Evolutionary conservation across 2,113 vertebrate genomes (phyloP).

Genomic region (Varanus salvator): DNA sequence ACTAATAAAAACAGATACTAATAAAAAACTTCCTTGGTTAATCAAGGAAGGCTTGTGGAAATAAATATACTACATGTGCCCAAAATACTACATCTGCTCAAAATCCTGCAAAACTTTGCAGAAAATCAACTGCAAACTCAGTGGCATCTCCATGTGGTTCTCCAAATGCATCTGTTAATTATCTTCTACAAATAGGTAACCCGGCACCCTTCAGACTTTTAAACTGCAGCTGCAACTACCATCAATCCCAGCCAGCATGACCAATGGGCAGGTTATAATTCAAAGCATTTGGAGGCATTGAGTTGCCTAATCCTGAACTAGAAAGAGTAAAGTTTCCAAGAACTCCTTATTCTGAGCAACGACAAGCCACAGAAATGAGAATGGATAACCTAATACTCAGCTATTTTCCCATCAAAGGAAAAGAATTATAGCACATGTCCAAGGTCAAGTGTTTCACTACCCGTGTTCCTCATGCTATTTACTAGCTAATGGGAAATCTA

Average conservation of each 20-base stretch:
- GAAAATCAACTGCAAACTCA: slow-evolving; percentile 19
- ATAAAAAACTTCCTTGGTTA: no score
- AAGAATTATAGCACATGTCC: slow-evolving; percentile 34
- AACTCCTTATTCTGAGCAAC: slow-evolving; percentile 40
- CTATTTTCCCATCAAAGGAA: slow-evolving; percentile 3
- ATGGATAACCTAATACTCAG: not conserved
- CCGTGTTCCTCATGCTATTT: slow-evolving; percentile 25
- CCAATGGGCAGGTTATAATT: not conserved
- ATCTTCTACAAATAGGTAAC: slow-evolving; percentile 6
- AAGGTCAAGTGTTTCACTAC: slow-evolving; percentile 23
- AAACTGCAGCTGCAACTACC: no score
- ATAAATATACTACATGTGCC: no score
- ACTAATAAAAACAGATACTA: no score
- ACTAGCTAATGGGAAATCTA: slow-evolving; percentile 16
- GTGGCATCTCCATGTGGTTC: slow-evolving; percentile 19
- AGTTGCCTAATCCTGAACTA: not conserved
- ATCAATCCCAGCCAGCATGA: no score
- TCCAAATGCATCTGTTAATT: slow-evolving; percentile 4
- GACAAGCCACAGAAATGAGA: not conserved
- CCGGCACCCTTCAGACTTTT: no score
- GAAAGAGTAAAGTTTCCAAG: not conserved
- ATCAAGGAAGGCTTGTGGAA: no score
- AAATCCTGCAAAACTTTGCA: slow-evolving; percentile 25
- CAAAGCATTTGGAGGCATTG: no score
- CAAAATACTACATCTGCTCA: slow-evolving; percentile 9